A percentile compares a stretch with the other conserved stretches of the same genome.
phyloP scores from a whole-genome alignment of 2,888 invertebrate species.

The Drosophila rubida region DNA sequence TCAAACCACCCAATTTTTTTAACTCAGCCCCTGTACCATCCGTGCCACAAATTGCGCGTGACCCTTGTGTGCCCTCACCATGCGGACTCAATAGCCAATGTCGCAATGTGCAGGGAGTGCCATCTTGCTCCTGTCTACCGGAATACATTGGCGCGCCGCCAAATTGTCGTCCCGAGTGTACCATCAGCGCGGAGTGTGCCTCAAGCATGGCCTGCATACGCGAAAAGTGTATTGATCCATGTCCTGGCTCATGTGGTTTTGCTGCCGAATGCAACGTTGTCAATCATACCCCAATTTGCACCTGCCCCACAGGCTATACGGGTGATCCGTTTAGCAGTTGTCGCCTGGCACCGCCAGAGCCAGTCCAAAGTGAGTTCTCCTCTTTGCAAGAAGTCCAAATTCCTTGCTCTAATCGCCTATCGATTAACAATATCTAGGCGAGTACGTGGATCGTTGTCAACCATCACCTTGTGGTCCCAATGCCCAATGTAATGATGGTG shows the following conservation, averaged over 20 bases:
- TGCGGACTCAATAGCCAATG: constrained; percentile 89
- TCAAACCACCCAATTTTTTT: neutral
- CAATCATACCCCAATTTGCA: constrained; percentile 88
- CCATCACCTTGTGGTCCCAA: constrained; percentile 90
- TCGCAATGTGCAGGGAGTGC: constrained; percentile 86
- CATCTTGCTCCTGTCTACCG: constrained; percentile 87
- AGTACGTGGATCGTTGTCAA: constrained; percentile 87
- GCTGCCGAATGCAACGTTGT: constrained; percentile 87
- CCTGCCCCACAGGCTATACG: constrained; percentile 87
- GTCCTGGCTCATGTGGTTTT: constrained; percentile 88
- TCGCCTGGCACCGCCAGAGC: constrained; percentile 74
- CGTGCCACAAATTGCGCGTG: constrained; percentile 78
- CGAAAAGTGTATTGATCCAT: constrained; percentile 89
- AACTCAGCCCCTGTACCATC: constrained; percentile 73
- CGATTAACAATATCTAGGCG: constrained; percentile 46
- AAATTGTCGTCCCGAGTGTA: constrained; percentile 89
- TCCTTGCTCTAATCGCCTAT: neutral
- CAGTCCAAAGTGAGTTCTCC: constrained; percentile 71
- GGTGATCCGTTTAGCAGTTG: constrained; percentile 88
- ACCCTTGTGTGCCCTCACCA: constrained; percentile 89
- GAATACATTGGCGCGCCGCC: constrained; percentile 89
- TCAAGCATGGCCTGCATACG: constrained; percentile 88
- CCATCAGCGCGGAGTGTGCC: constrained; percentile 89
- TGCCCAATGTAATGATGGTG: constrained; percentile 88
- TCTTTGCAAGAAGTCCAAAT: neutral